Conservation (phyloP, 2,113 vertebrate species). For the Hippotragus niger region DNA sequence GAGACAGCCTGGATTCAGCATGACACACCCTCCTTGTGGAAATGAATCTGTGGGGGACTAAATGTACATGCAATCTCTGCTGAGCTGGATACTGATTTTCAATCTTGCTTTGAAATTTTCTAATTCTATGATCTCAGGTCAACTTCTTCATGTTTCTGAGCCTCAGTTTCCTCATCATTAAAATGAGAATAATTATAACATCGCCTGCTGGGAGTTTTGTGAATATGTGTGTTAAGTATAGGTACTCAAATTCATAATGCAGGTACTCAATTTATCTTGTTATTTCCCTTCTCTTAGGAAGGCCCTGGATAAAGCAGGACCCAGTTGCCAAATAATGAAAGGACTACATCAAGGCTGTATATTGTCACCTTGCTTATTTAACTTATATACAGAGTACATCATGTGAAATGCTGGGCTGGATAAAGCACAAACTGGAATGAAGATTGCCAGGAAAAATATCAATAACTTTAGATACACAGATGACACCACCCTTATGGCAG, state of each 20-base stretch:
- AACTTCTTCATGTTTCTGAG: neutral
- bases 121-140: neutral
- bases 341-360: neutral
- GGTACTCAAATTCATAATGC: neutral
- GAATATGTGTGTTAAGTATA: neutral
- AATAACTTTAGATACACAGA: neutral
- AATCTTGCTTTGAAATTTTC: neutral
- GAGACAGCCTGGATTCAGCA: neutral
- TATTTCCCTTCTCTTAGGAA: neutral
- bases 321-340: too few species aligned
- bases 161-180: neutral
- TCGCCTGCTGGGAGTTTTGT: neutral
- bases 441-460: neutral
- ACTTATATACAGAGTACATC: neutral
- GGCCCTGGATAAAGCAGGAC: neutral
- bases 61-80: fast-evolving
- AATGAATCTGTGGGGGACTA: neutral
- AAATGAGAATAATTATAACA: neutral
- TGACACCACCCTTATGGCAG: neutral
- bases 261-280: neutral
- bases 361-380: neutral
- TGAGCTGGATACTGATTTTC: neutral
- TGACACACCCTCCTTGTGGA: neutral
- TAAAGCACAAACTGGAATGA: neutral
- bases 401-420: neutral